Evolutionary conservation across 2,113 vertebrate species (phyloP), one percentile per base, ranked within the genome.

Genomic region (Columba livia): DNA sequence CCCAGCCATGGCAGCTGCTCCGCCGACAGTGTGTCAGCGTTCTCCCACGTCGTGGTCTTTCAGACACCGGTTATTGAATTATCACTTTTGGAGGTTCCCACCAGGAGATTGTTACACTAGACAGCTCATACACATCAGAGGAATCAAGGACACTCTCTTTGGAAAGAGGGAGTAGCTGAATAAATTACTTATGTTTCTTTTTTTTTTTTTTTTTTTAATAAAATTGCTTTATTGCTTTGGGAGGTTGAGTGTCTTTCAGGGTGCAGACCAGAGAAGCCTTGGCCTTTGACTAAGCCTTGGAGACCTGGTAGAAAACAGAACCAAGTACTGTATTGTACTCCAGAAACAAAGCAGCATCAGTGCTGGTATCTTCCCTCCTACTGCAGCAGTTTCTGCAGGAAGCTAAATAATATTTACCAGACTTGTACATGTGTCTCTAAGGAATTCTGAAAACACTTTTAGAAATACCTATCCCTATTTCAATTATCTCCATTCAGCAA

Each of bases 381-480:
- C 60, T 92, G 94, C 83, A 95, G 79, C 53, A 81, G 65, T 66
- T 88, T 94, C 88, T 95, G 72, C 64, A 78, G 74, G 44, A 95
- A 87, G 54, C 31, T 53, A 73, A 92, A 94, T 84, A 95, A 89
- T 96, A 87, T 94, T 95, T 94, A n/a, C 72, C 64, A 84, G 86
- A 88, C 88, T 85, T 91, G 48, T 86, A 70, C 8, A 6, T 38
- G 29, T 36, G 75, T 93, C 82, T 94, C 80, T 67, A 54, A 89
- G 93, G 93, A 93, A 77, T 88, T 97, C 74, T 66, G 67, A 88
- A 94, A 95, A 84, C 74, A 66, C 77, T 96, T 97, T 89, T 70
- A 95, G 90, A 95, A 96, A 95, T 97, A 95, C 95, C 88, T 97
- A 93, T 94, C 89, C 65, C 69, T 79, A 28, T 96, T 97, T 91